phyloP scores from a whole-genome alignment of 2,888 invertebrate genomes.

The Sinelater perroti region DNA sequence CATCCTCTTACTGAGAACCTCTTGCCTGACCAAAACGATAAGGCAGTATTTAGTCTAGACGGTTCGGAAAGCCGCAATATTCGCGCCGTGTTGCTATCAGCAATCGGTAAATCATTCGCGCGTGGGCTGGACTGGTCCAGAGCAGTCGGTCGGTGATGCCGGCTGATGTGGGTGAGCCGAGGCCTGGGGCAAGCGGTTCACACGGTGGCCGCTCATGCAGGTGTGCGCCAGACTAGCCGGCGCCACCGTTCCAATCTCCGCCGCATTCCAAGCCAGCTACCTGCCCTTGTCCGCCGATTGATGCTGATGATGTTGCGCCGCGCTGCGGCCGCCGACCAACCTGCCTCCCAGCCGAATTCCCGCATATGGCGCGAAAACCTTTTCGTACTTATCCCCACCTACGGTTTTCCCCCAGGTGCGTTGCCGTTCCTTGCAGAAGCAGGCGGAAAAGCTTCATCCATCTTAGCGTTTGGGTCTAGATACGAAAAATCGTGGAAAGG shows the following conservation, averaged over 20 bases:
- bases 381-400: too few relatives aligned
- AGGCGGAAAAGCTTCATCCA: too few relatives aligned
- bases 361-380: too few relatives aligned
- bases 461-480: too few relatives aligned
- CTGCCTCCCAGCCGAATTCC: slow-evolving; percentile 10
- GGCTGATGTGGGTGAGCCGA: slow-evolving; percentile 38
- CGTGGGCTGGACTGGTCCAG: slow-evolving; percentile 32
- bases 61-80: slow-evolving; percentile 1
- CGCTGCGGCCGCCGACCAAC: slow-evolving; percentile 9
- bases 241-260: slow-evolving; percentile 52
- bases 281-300: slow-evolving; percentile 42
- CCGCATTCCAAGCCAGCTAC: slow-evolving; percentile 46
- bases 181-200: slow-evolving; percentile 49
- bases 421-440: too few relatives aligned
- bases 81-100: too few relatives aligned
- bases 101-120: slow-evolving; percentile 20
- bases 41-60: background rate
- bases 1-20: too few relatives aligned
- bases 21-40: too few relatives aligned
- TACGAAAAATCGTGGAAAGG: too few relatives aligned
- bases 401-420: too few relatives aligned
- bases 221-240: slow-evolving; percentile 60
- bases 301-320: slow-evolving; percentile 18
- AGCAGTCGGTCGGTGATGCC: slow-evolving; percentile 35
- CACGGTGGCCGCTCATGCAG: slow-evolving; percentile 57